Base-by-base conservation (phyloP, 2,888 invertebrate genomes). In the Trachelus troglodyta region DNA sequence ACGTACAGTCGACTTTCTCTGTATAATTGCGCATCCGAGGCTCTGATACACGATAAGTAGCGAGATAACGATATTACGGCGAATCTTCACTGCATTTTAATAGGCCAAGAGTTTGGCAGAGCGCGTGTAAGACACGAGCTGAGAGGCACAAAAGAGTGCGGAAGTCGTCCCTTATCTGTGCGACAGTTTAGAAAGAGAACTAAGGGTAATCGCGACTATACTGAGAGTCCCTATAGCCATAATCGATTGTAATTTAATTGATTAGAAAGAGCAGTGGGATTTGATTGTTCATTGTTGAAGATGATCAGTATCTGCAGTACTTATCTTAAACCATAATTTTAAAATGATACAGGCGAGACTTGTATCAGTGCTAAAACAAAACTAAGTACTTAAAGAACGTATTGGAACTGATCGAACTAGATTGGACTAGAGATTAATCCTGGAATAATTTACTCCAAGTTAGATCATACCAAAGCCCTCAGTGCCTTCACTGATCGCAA, bases 401-500 rank as follows among this genome's bases (percentile, higher is more conserved):
- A 74, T 77, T 77, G 73, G 15, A 56, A 68, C 74, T 73, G 56
- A 71, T 69, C 69, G 56, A 35, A 71, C 34, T 73, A 77, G 77
- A 78, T 77, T 79, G 79, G 81, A 81, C 83, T 83, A 83, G 79
- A 80, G 74, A 74, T 56, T 56, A 56, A 56, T 56, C 56, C 23
- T 56, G 56, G 23, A 69, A 76, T 74, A 15, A 78, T 78, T 15
- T 68, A 75, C 34, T 77, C 73, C 74, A 74, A 6, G 79, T 92
- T 92, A 94, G 84, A 94, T 94, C 94, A 96, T 94, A 81, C 96
- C 96, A 92, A 98, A 98, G 15, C 98, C 98, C 93, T 98, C 98
- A 68, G 96, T 97, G 73, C 98, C 98, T 93, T 98, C 98, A 92
- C 97, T 98, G 91, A 98, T 97, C 84, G 98, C 98, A 92, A 98